A percentile compares a stretch with the other conserved stretches of the same genome.
These are phyloP conservation scores for Xenus cinereus DNA, from an alignment of 2,113 vertebrate species.

Conservation along the genomic window DNA sequence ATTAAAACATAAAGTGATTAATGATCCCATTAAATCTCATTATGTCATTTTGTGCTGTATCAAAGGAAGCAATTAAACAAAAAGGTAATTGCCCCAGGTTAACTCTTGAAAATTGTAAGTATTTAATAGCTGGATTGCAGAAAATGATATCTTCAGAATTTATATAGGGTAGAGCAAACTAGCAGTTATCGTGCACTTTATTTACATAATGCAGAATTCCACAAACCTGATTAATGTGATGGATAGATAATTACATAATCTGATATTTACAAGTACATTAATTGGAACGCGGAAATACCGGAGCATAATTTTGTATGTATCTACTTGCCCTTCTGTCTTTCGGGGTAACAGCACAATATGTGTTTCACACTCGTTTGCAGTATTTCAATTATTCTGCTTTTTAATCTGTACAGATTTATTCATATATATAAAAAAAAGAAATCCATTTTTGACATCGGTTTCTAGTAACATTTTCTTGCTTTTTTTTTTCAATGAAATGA, in stretches of 20 bases:
- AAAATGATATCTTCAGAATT: conserved; percentile 5
- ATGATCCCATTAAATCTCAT: conserved; percentile 55
- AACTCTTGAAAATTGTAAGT: conserved; percentile 12
- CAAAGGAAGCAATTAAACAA: conserved; percentile 47
- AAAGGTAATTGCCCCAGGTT: conserved; percentile 39
- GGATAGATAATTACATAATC: background rate
- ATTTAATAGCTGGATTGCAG: conserved; percentile 29
- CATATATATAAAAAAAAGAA: background rate
- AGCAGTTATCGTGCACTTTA: background rate
- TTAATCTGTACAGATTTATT: background rate
- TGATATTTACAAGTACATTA: background rate
- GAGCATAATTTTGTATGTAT: background rate
- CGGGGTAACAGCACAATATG: background rate
- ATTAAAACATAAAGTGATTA: conserved; percentile 51
- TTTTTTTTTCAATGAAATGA: background rate
- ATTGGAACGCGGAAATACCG: background rate
- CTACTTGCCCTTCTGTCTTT: background rate
- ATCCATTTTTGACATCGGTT: background rate
- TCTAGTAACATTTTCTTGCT: background rate
- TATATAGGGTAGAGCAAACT: background rate
- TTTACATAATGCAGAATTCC: background rate
- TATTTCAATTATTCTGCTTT: background rate
- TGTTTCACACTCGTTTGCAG: background rate
- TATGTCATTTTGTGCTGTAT: conserved; percentile 35
- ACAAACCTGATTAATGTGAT: background rate